Base-by-base conservation (phyloP, 2,888 invertebrate genomes). In the Oscheius sp. region DNA sequence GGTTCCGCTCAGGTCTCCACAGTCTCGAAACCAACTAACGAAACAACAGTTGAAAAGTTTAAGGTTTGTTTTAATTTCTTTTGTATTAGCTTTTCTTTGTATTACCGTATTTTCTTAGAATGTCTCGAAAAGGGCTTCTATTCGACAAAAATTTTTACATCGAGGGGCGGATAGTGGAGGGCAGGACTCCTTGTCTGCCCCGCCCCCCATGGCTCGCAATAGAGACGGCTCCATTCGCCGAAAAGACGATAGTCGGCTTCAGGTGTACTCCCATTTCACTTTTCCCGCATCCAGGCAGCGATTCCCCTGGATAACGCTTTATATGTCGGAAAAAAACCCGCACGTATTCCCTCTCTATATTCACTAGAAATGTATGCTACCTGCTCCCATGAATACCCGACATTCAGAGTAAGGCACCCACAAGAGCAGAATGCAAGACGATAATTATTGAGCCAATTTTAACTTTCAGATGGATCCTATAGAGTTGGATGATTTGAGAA, bases 401-500 rank as follows among this genome's bases (percentile, higher is more conserved):
- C n/a, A n/a, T n/a, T n/a, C n/a, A n/a, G n/a, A n/a, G n/a, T n/a
- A n/a, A n/a, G n/a, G n/a, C n/a, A n/a, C n/a, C n/a, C n/a, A n/a
- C n/a, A n/a, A n/a, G n/a, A n/a, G n/a, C n/a, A n/a, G n/a, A n/a
- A n/a, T n/a, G n/a, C n/a, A 17, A 4, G 22, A 22, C 47, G 20
- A 17, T 26, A 41, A 2, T 61, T 9, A 38, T 44, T 24, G 22
- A 61, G 41, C 22, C 22, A 5, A 4, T 6, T 54, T 20, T 20
- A 47, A 47, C 4, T 77, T 82, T 67, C 69, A 85, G 84, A 94
- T 95, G 86, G 95, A 95, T 80, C 92, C 94, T 0, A 93, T 96
- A 73, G 94, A 94, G 0, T 90, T 93, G 49, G 94, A 94, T 77
- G 91, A 92, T 2, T 89, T 96, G 54, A 91, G 85, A 28, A 80